phyloP scores from a whole-genome alignment of 1,140 invertebrate species.

The Polypedilum vanderplanki region DNA sequence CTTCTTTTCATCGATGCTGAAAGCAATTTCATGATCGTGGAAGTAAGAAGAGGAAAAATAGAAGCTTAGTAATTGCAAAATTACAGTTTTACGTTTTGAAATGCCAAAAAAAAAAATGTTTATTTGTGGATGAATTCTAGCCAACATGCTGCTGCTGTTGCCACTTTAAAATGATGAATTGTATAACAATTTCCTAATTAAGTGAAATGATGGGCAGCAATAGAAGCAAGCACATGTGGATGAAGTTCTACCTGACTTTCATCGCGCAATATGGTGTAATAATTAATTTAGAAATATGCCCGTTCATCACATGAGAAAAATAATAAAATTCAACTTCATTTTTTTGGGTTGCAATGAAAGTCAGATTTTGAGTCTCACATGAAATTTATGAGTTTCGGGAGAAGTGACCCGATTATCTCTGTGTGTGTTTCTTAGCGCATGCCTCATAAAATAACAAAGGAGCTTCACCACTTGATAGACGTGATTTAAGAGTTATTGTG shows the following conservation, averaged over 20 bases:
- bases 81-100: constrained; percentile 1
- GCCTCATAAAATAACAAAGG: constrained; percentile 4
- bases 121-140: background rate
- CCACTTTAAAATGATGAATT: constrained; percentile 19
- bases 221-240: background rate
- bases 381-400: background rate
- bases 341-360: background rate
- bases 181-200: constrained; percentile 7
- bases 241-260: background rate
- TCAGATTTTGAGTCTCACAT: background rate
- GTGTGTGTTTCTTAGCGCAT: background rate
- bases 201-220: background rate
- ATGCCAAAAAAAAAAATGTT: background rate
- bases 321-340: background rate
- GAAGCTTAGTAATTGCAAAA: constrained; percentile 5
- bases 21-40: constrained; percentile 3
- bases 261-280: constrained; percentile 1
- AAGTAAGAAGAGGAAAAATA: background rate
- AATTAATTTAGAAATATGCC: constrained; percentile 14
- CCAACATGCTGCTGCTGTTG: background rate
- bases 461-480: background rate
- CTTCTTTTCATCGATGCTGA: background rate
- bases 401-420: constrained; percentile 8
- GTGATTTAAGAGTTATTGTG: constrained; percentile 18
- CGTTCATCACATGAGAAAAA: background rate